Evolutionary conservation across 1,140 invertebrate species (phyloP), one percentile per base, ranked within the genome.

Genomic region (Acyrthosiphon pisum): DNA sequence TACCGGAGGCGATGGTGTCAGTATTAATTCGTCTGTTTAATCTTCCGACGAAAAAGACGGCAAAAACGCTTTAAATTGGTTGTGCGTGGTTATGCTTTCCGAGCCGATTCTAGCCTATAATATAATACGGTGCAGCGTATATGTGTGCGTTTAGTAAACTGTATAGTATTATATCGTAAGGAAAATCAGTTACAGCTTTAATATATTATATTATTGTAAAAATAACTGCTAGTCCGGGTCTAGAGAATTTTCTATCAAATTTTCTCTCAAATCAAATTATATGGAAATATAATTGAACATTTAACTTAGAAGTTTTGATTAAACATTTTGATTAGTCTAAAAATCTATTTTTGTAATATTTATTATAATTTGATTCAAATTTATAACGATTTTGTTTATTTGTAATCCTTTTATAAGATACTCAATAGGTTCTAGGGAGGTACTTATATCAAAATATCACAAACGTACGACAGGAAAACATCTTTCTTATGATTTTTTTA

Each of bases 11-110:
- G 35, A 14, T 56, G 37, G 4, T 37, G 88, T 35, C 41, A 50
- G 48, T 89, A 89, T 89, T 53, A 89, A 89, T 89, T 60, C 88
- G 20, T 30, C 7, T 60, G 53, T 41, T 90, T 60, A 89, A 89
- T 89, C 23, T 89, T 53, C 6, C 37, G 53, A 20, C 56, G 37
- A 60, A 90, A 89, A 90, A 37, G 37, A 90, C 50, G n/a, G 4
- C 48, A n/a, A 90, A 90, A 41, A 60, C 53, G 88, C 37, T 18
- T 90, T 44, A 60, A 90, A 60, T 41, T 7, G 53, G 87, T 26
- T 22, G 48, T 23, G 14, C 30, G 23, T 83, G 3, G 14, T 76
- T n/a, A 18, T 76, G 6, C 60, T 18, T n/a, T 76, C 14, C 4
- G 4, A n/a, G 60, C 14, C 30, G 60, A 76, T 76, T 76, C n/a